Base-by-base conservation (phyloP, 2,797 vertebrate species). In the Todus mexicanus region DNA sequence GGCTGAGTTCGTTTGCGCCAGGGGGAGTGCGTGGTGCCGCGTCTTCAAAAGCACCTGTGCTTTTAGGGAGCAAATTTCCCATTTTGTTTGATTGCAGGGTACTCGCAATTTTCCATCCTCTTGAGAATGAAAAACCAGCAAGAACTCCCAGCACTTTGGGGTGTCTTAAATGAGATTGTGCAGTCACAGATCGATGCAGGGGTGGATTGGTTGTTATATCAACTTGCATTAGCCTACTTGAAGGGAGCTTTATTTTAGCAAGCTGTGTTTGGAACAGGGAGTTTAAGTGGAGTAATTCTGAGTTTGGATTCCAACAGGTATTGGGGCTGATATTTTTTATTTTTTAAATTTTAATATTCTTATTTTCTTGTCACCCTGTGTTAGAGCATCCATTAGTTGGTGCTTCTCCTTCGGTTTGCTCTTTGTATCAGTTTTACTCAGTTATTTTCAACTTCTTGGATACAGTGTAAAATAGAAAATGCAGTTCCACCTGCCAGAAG, bases 171-270 rank as follows among this genome's bases (percentile, higher is more conserved):
- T 89, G 89, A 89, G 70, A 66, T 71, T 83, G 50, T 56, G 40
- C 43, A 31, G 69, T 75, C 1, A 2, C 63, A 56, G 33, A 69
- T 92, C 68, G 76, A 12, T 84, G 84, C 4, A 5, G 54, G 40
- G 10, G 35, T 74, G 65, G 50, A 61, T 74, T 74, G 63, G 29
- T 80, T 89, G 72, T 85, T 85, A 48, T 61, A 63, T 89, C 75
- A 84, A 14, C 84, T 94, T 84, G 71, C n/a, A 7, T 73, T 79
- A 68, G 50, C 70, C n/a, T 84, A 42, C 74, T 89, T 83, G 50
- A 83, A 92, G 69, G 26, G 59, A 93, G 17, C 35, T 93, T 86
- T 75, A 64, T 92, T 92, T 93, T 70, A 89, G 50, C 31, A 60
- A 75, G 42, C 33, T 73, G 29, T 17, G 0, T 74, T 77, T 80